A percentile compares a stretch with the other conserved stretches of the same genome.
Evolutionary conservation across 2,888 invertebrate species (phyloP).

Genomic region (Parascotia fuliginaria): DNA sequence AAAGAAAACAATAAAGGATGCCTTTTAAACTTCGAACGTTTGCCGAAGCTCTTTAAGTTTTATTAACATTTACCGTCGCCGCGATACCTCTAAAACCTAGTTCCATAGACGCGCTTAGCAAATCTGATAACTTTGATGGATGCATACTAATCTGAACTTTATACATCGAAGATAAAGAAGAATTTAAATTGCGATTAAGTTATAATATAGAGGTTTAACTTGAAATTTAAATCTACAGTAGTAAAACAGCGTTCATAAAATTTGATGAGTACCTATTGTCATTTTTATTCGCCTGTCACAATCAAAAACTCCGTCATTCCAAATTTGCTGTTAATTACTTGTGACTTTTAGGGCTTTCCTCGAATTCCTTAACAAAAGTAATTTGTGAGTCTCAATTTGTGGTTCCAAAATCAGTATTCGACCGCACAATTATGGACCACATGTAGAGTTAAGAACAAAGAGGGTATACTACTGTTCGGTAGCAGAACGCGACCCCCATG

Average conservation of each 20-base stretch:
- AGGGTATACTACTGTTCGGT: slow-evolving; percentile 70
- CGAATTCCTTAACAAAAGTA: slow-evolving; percentile 30
- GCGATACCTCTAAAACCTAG: slow-evolving; percentile 39
- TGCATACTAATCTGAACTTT: slow-evolving; percentile 15
- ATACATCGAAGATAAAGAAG: slow-evolving; percentile 7
- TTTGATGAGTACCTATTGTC: slow-evolving; percentile 22
- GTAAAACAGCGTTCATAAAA: slow-evolving; percentile 13
- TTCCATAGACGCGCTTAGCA: slow-evolving; percentile 17
- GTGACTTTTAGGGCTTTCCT: slow-evolving; percentile 23
- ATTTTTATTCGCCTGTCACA: slow-evolving; percentile 9
- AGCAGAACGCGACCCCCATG: slow-evolving; percentile 63
- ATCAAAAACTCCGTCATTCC: slow-evolving; percentile 1
- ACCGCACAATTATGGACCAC: slow-evolving; percentile 74
- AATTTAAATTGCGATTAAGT: background rate
- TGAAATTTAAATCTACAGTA: slow-evolving; percentile 19
- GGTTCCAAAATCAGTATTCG: slow-evolving; percentile 52
- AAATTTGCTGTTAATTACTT: slow-evolving; percentile 23
- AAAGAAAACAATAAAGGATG: slow-evolving; percentile 55
- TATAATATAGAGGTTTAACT: slow-evolving; percentile 6
- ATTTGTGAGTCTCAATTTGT: slow-evolving; percentile 56
- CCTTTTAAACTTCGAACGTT: slow-evolving; percentile 27
- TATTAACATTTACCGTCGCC: slow-evolving; percentile 43
- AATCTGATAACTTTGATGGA: slow-evolving; percentile 5
- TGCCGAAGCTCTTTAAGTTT: slow-evolving; percentile 37
- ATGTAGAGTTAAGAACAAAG: slow-evolving; percentile 74